A percentile compares a stretch with the other conserved stretches of the same genome.
phyloP scores from a whole-genome alignment of 2,113 vertebrate genomes.

The Percina caprodes region DNA sequence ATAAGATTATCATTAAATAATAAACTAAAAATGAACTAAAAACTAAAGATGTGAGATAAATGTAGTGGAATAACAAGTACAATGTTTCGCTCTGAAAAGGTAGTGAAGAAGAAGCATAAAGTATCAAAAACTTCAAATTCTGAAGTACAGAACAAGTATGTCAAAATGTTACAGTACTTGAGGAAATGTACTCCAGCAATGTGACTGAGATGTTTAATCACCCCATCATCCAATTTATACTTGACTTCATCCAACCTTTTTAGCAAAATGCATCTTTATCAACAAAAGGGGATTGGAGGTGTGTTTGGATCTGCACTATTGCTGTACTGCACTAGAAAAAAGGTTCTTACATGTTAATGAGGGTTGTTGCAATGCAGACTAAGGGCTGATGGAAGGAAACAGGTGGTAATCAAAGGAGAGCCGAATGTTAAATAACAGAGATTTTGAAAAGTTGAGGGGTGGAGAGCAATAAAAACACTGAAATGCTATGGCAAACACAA shows the following conservation, averaged over 20 bases:
- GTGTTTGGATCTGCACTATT: background rate
- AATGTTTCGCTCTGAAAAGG: background rate
- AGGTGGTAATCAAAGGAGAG: background rate
- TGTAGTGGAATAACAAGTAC: background rate
- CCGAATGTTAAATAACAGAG: background rate
- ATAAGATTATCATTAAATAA: background rate
- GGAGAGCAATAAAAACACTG: constrained; percentile 14
- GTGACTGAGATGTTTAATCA: background rate
- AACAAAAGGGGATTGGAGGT: background rate
- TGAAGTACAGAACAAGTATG: background rate
- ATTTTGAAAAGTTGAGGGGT: background rate
- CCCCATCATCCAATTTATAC: background rate
- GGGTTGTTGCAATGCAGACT: constrained; percentile 41
- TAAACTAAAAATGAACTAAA: background rate
- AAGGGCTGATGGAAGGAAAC: background rate
- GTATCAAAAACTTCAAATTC: background rate
- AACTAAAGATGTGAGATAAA: background rate
- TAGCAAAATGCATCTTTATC: background rate
- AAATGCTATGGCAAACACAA: constrained; percentile 11
- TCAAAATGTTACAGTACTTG: background rate
- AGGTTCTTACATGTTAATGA: constrained; percentile 1
- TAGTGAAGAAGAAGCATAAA: background rate
- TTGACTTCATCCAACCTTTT: background rate
- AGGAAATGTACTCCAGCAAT: background rate
- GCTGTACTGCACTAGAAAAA: background rate